Percentiles rank a stretch among this genome's conserved stretches.
phyloP scores from a whole-genome alignment of 2,888 invertebrate species.

The Eupithecia subumbrata region DNA sequence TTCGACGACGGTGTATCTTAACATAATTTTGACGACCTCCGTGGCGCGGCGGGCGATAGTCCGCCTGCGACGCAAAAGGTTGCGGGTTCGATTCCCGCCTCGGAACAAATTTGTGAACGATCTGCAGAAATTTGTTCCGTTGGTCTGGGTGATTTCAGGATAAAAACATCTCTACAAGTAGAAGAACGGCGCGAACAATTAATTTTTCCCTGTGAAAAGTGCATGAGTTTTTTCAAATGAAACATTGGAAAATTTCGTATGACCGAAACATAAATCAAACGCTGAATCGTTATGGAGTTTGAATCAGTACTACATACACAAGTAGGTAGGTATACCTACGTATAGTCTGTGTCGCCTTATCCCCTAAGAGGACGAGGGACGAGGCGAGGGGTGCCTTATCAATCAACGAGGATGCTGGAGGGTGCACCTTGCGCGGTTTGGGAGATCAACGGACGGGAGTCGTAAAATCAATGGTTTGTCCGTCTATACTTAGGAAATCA shows the following conservation, averaged over 20 bases:
- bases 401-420: slow-evolving; percentile 3
- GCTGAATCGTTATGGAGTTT: not conserved
- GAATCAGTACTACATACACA: not conserved
- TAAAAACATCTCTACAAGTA: too few relatives aligned
- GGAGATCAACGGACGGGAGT: slow-evolving; percentile 1
- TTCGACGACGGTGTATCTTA: too few relatives aligned
- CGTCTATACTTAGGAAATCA: not conserved
- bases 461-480: slow-evolving; percentile 3
- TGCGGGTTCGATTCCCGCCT: too few relatives aligned
- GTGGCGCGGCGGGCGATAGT: too few relatives aligned
- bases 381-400: slow-evolving; percentile 4
- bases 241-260: not conserved
- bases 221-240: not conserved
- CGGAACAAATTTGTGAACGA: too few relatives aligned
- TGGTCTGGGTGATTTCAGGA: too few relatives aligned
- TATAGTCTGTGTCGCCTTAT: slow-evolving; percentile 9
- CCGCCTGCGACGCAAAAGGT: too few relatives aligned
- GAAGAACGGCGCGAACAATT: too few relatives aligned
- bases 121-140: too few relatives aligned
- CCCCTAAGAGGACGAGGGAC: slow-evolving; percentile 2
- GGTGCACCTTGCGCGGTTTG: slow-evolving; percentile 6
- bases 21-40: too few relatives aligned
- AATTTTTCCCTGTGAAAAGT: too few relatives aligned
- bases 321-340: not conserved
- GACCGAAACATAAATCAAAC: not conserved